A percentile compares a stretch with the other conserved stretches of the same genome.
These are phyloP conservation scores for Netelia virgata DNA, from an alignment of 2,888 invertebrate genomes.

Conservation along the genomic window DNA sequence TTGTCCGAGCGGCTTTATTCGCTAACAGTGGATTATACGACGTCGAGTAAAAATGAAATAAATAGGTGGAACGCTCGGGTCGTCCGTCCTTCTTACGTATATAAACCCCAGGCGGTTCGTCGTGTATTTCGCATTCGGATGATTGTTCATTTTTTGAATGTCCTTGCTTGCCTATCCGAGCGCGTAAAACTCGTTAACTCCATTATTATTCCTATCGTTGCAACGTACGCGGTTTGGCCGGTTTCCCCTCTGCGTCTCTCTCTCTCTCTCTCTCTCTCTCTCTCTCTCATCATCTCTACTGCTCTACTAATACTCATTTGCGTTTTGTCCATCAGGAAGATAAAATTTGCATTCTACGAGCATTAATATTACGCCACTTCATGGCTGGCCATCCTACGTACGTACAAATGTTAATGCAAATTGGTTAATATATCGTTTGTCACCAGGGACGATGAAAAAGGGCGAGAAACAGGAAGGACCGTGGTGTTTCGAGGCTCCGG, in stretches of 20 bases:
- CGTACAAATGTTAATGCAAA: slow-evolving; percentile 43
- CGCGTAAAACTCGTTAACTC: not conserved
- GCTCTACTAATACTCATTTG: not conserved
- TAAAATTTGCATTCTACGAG: slow-evolving; percentile 37
- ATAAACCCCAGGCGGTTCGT: not conserved
- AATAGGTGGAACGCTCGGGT: too few species aligned
- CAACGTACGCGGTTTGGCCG: not conserved
- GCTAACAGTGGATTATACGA: too few species aligned
- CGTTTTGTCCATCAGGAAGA: slow-evolving; percentile 22
- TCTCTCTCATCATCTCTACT: not conserved
- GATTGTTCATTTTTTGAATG: not conserved
- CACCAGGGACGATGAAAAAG: not conserved
- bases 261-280: not conserved
- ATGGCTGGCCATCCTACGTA: not conserved
- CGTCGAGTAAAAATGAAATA: too few species aligned
- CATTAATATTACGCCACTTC: slow-evolving; percentile 26
- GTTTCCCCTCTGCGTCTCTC: not conserved
- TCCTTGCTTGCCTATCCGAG: not conserved
- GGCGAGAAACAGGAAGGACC: not conserved
- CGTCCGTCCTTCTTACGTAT: too few species aligned
- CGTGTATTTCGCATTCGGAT: not conserved
- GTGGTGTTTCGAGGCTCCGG: not conserved
- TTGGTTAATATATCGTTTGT: slow-evolving; percentile 18
- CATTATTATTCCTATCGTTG: not conserved
- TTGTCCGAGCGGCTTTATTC: too few species aligned